Base-by-base conservation (phyloP, 23 tunicate species). In the Styela clava region DNA sequence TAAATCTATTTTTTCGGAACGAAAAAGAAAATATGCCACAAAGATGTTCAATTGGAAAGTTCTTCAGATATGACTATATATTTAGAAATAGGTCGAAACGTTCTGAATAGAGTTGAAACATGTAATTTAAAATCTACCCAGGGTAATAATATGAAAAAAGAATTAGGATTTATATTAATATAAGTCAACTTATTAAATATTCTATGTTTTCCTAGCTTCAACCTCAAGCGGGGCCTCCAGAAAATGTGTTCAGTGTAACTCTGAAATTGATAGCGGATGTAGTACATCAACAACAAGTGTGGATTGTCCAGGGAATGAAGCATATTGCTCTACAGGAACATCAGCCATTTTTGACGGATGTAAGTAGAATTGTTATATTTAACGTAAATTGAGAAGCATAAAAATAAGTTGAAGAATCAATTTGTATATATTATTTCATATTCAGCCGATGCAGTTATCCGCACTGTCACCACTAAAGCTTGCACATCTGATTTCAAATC, bases 161-260 rank as follows among this genome's bases (percentile, higher is more conserved):
- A 7, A 44, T 44, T n/a, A n/a, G n/a, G n/a, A n/a, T n/a, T n/a
- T n/a, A n/a, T n/a, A n/a, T n/a, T n/a, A n/a, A n/a, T n/a, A n/a
- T n/a, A n/a, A n/a, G n/a, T n/a, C n/a, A n/a, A n/a, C n/a, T n/a
- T n/a, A n/a, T n/a, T n/a, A n/a, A n/a, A n/a, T n/a, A n/a, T n/a
- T n/a, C n/a, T n/a, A n/a, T n/a, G n/a, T n/a, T 44, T 44, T 44
- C 12, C 12, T 44, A 5, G 7, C 56, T 44, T 12, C 56, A 44
- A 12, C 56, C 7, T 12, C 56, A 44, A 44, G 9, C 2, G 0
- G 73, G 5, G 31, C 84, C n/a, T 63, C 16, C 74, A 64, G 84
- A 30, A 34, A 32, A 52, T 79, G 84, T 34, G 84, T 79, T 1
- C 84, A 79, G 64, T 79, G 84, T 16, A 33, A 64, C 25, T 31